These are phyloP conservation scores for Cosmopolites sordidus DNA, from an alignment of 2,888 invertebrate genomes.

Conservation along the genomic window DNA sequence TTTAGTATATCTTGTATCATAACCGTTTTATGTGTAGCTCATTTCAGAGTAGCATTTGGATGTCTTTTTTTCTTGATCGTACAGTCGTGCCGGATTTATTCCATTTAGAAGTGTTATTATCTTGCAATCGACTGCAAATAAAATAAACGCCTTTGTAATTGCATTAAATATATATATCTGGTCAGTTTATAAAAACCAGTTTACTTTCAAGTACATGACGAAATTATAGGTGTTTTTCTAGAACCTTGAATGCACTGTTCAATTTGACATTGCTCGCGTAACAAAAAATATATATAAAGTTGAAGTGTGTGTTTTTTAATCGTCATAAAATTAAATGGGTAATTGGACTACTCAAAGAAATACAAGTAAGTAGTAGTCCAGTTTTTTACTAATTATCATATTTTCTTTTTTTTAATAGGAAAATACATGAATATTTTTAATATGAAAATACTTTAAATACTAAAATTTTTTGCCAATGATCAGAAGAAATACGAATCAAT, in stretches of 20 bases:
- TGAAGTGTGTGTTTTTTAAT: not conserved
- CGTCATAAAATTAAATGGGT: not conserved
- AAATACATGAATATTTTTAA: no score
- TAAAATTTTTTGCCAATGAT: no score
- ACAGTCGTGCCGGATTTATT: no score
- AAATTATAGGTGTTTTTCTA: slow-evolving; percentile 22
- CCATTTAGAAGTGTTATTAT: not conserved
- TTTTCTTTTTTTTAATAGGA: no score
- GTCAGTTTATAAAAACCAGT: slow-evolving; percentile 20
- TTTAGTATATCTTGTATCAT: no score
- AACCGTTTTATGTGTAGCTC: no score
- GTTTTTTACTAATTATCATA: no score
- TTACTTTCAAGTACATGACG: slow-evolving; percentile 27
- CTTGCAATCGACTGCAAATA: slow-evolving; percentile 3
- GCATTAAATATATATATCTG: slow-evolving; percentile 16
- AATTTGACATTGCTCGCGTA: slow-evolving; percentile 16
- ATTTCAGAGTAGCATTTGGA: no score
- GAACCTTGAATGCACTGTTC: slow-evolving; percentile 20
- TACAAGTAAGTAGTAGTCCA: not conserved
- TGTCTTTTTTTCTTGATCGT: no score
- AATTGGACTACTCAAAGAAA: not conserved
- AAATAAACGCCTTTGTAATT: slow-evolving; percentile 17
- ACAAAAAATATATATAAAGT: not conserved
- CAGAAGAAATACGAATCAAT: no score
- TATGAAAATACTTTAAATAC: no score